Conservation (phyloP, 2,888 invertebrate species). For the Himalopsyche tibetana region DNA sequence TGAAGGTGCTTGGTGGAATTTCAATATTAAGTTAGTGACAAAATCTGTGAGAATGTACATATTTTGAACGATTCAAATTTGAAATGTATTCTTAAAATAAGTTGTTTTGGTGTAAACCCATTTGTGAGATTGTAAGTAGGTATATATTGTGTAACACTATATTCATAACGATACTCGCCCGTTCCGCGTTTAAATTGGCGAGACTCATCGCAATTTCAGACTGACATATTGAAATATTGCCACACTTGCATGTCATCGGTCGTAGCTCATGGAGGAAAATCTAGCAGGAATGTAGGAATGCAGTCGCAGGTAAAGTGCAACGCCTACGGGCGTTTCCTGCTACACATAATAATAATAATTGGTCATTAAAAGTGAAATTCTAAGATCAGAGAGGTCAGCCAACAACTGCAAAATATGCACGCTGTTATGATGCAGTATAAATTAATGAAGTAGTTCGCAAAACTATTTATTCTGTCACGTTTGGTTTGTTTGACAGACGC, state of each 20-base stretch:
- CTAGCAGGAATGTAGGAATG: conserved; percentile 3
- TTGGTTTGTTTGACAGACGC: no score
- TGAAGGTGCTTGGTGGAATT: no score
- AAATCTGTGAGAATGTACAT: no score
- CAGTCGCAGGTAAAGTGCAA: not conserved
- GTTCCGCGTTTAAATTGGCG: not conserved
- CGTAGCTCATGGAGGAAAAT: not conserved
- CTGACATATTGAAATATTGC: conserved; percentile 16
- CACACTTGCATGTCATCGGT: conserved; percentile 26
- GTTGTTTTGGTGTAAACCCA: no score
- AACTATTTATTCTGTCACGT: not conserved
- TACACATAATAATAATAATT: conserved; percentile 51
- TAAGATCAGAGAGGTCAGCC: conserved; percentile 53
- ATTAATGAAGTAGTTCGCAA: not conserved
- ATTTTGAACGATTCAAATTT: no score
- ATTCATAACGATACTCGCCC: no score
- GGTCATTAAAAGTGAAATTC: conserved; percentile 59
- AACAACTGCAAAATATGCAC: conserved; percentile 44
- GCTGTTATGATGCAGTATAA: not conserved
- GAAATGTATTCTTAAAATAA: no score
- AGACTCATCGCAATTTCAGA: not conserved
- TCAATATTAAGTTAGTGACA: no score
- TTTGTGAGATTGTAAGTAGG: no score
- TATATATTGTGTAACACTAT: no score
- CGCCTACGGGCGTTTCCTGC: conserved; percentile 29